Percentiles rank a stretch among this genome's conserved stretches.
Evolutionary conservation across 2,113 vertebrate genomes (phyloP).

Genomic region (Upupa epops): DNA sequence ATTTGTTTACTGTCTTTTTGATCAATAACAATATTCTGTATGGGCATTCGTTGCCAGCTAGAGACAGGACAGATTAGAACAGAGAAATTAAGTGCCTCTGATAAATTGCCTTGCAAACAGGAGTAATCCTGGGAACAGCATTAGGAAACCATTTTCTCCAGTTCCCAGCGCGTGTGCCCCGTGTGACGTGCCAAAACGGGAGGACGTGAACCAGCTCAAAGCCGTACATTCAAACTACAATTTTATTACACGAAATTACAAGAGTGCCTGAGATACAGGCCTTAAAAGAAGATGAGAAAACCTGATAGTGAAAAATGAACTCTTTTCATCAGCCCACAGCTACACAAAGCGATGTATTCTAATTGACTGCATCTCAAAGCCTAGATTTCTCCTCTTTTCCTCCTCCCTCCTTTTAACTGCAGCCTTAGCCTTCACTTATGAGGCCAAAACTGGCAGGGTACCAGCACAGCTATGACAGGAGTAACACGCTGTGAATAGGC

Average conservation of each 20-base stretch:
- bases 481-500: background rate
- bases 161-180: background rate
- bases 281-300: background rate
- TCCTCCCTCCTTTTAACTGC: background rate
- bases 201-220: background rate
- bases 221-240: background rate
- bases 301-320: background rate
- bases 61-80: background rate
- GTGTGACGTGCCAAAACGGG: background rate
- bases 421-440: background rate
- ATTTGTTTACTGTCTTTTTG: background rate
- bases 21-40: background rate
- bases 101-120: background rate
- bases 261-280: background rate
- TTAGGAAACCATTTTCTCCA: background rate
- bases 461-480: background rate
- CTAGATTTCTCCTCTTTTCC: background rate
- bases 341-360: background rate
- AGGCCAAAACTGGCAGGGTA: background rate
- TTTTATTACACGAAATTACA: constrained; percentile 23
- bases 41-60: background rate
- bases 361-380: background rate
- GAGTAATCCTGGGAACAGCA: background rate
- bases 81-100: background rate
- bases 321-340: background rate